phyloP scores from a whole-genome alignment of 2,113 vertebrate genomes.

The Nesoenas mayeri region DNA sequence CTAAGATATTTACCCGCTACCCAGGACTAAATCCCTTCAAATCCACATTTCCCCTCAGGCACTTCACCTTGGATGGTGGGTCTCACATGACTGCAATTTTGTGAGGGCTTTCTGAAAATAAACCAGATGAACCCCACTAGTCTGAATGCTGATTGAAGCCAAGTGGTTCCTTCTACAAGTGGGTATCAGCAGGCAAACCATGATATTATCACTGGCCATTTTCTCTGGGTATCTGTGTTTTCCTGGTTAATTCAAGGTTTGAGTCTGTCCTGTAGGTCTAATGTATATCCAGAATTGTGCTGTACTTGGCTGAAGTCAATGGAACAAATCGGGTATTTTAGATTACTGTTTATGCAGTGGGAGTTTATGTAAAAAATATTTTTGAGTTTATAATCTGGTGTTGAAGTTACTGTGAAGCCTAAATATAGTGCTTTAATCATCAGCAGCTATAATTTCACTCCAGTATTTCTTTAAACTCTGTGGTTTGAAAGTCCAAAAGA shows the following conservation, averaged over 20 bases:
- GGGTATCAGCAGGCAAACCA: not conserved
- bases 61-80: not conserved
- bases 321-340: not conserved
- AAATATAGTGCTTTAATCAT: conserved; percentile 18
- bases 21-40: not conserved
- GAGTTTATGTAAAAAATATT: conserved; percentile 29
- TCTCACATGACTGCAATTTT: not conserved
- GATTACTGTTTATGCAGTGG: not conserved
- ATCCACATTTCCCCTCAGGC: not conserved
- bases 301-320: not conserved
- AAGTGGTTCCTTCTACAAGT: not conserved
- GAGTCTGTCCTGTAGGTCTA: not conserved
- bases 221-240: not conserved
- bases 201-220: not conserved
- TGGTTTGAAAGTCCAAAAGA: conserved; percentile 76
- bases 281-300: not conserved
- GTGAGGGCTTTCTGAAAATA: not conserved
- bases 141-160: not conserved
- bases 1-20: not conserved
- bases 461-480: conserved; percentile 21
- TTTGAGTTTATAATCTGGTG: not conserved
- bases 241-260: not conserved
- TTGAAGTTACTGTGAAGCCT: conserved; percentile 5
- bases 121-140: not conserved
- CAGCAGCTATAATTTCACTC: not conserved